A percentile compares a stretch with the other conserved stretches of the same genome.
Evolutionary conservation across 1,140 invertebrate genomes (phyloP).

Genomic region (Phortica variegata): DNA sequence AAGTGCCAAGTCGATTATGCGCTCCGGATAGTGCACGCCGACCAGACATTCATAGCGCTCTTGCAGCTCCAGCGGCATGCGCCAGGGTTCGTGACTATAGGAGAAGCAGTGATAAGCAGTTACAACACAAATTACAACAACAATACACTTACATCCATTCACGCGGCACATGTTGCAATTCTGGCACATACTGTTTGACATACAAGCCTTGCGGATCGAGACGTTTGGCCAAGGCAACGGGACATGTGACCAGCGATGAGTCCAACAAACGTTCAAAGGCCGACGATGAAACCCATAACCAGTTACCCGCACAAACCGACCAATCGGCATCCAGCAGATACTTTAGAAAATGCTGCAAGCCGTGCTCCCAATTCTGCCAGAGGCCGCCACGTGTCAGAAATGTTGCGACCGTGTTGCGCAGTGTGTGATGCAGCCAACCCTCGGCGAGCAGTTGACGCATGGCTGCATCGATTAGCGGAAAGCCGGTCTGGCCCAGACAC

Average conservation of each 20-base stretch:
- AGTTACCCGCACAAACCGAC: slow-evolving; percentile 76
- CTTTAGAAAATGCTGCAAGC: slow-evolving; percentile 65
- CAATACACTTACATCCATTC: slow-evolving; percentile 64
- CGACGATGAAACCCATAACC: slow-evolving; percentile 78
- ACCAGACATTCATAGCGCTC: slow-evolving; percentile 68
- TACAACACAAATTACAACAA: background rate
- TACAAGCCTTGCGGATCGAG: slow-evolving; percentile 72
- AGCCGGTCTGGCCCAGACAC: slow-evolving; percentile 71
- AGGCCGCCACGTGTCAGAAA: slow-evolving; percentile 73
- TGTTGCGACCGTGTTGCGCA: slow-evolving; percentile 70
- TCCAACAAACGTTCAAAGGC: slow-evolving; percentile 70
- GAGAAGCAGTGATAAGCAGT: background rate
- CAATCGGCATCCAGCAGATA: slow-evolving; percentile 73
- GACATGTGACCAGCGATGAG: slow-evolving; percentile 65
- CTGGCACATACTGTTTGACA: slow-evolving; percentile 71
- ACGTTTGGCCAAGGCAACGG: slow-evolving; percentile 68
- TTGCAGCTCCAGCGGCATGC: slow-evolving; percentile 69
- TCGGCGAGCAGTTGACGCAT: slow-evolving; percentile 66
- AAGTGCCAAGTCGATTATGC: slow-evolving; percentile 66
- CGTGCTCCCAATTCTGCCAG: slow-evolving; percentile 73
- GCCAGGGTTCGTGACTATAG: slow-evolving; percentile 71
- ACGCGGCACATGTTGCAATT: slow-evolving; percentile 65
- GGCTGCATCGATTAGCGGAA: slow-evolving; percentile 75
- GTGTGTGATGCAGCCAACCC: slow-evolving; percentile 71
- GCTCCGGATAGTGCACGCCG: slow-evolving; percentile 70